Evolutionary conservation across 2,113 vertebrate genomes (phyloP).

Genomic region (Anser brachyrhynchus): DNA sequence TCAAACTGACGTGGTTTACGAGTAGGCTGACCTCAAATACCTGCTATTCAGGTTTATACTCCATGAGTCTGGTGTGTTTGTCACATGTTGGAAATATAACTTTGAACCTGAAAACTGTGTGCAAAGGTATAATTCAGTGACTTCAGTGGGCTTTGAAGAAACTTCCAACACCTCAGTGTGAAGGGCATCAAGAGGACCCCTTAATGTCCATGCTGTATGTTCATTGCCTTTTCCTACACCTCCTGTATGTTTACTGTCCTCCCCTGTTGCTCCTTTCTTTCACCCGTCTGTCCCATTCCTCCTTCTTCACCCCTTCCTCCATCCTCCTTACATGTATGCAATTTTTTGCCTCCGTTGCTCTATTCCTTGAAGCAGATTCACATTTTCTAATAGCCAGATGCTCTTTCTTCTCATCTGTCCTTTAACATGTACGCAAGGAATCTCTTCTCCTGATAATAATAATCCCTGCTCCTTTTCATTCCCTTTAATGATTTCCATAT

Average conservation of each 20-base stretch:
- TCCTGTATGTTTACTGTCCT: background rate
- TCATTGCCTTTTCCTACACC: background rate
- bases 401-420: background rate
- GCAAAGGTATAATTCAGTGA: background rate
- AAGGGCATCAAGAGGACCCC: background rate
- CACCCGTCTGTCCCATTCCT: background rate
- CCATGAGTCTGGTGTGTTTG: background rate
- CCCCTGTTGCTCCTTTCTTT: background rate
- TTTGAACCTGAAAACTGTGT: background rate
- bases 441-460: background rate
- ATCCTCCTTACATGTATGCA: background rate
- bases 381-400: background rate
- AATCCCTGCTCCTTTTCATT: background rate
- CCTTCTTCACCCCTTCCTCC: background rate
- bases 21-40: background rate
- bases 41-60: background rate
- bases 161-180: background rate
- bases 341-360: background rate
- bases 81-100: background rate
- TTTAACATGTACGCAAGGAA: background rate
- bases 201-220: fast-evolving
- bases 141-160: background rate
- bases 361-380: background rate
- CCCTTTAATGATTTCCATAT: background rate
- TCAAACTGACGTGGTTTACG: background rate